Percentiles rank a stretch among this genome's conserved stretches.
Evolutionary conservation across 1,140 invertebrate species (phyloP).

Genomic region (Atta cephalotes): DNA sequence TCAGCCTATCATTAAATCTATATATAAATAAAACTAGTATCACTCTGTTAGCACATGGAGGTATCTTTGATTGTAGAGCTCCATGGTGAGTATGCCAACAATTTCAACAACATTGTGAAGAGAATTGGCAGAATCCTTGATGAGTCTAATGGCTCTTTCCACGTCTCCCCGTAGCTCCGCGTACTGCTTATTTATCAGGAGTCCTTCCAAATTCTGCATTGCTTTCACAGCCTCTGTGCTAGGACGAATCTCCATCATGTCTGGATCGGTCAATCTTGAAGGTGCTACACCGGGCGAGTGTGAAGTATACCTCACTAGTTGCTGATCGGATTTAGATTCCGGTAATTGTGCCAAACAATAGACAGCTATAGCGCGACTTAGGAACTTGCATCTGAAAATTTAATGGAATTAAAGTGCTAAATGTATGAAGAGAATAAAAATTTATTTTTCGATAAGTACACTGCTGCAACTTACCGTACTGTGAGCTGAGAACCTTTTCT

Average conservation of each 20-base stretch:
- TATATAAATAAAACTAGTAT: slow-evolving; percentile 50
- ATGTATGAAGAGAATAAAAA: background rate
- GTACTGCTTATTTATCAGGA: slow-evolving; percentile 84
- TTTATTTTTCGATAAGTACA: background rate
- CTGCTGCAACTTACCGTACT: slow-evolving; percentile 81
- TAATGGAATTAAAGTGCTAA: background rate
- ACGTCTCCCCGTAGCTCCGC: slow-evolving; percentile 82
- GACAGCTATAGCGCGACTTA: slow-evolving; percentile 83
- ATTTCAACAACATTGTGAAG: slow-evolving; percentile 84
- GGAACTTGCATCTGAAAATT: slow-evolving; percentile 83
- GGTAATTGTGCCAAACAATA: slow-evolving; percentile 86
- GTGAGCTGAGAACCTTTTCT: slow-evolving; percentile 88
- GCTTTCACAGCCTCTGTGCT: slow-evolving; percentile 84
- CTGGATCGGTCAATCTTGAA: slow-evolving; percentile 72
- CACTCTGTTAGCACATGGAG: slow-evolving; percentile 84
- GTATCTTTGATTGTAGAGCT: slow-evolving; percentile 84
- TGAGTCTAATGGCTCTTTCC: slow-evolving; percentile 83
- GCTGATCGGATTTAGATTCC: slow-evolving; percentile 82
- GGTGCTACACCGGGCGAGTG: slow-evolving; percentile 80
- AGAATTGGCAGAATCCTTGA: slow-evolving; percentile 86
- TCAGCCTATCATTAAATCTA: background rate
- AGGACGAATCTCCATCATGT: slow-evolving; percentile 82
- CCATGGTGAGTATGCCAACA: slow-evolving; percentile 79
- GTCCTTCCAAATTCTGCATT: slow-evolving; percentile 83
- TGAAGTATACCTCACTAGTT: slow-evolving; percentile 78